phyloP scores from a whole-genome alignment of 2,888 invertebrate genomes.

The Polietes domitor region DNA sequence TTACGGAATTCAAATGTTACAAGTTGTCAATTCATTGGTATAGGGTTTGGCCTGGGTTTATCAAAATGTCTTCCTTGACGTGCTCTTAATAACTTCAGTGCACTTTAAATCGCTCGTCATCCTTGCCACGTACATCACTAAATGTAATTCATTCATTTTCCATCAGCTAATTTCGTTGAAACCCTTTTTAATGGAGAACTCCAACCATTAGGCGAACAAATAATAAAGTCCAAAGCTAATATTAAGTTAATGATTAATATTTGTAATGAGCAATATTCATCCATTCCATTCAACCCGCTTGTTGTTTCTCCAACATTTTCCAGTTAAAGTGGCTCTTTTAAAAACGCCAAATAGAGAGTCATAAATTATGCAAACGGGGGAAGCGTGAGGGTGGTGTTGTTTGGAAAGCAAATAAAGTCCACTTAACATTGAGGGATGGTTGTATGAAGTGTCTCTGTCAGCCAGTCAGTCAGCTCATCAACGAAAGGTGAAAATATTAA shows the following conservation, averaged over 20 bases:
- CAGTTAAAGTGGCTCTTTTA: conserved; percentile 42
- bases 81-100: too few relatives aligned
- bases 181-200: not conserved
- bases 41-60: too few relatives aligned
- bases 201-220: not conserved
- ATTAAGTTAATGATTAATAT: conserved; percentile 44
- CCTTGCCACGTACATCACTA: too few relatives aligned
- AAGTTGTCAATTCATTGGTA: too few relatives aligned
- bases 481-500: conserved; percentile 53
- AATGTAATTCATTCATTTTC: too few relatives aligned
- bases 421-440: conserved; percentile 17
- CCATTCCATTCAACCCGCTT: not conserved
- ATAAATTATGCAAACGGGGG: not conserved
- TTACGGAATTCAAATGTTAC: too few relatives aligned
- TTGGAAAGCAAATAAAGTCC: not conserved
- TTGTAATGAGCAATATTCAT: conserved; percentile 9
- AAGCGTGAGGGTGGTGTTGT: not conserved
- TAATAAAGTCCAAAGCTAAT: conserved; percentile 34
- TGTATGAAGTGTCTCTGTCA: not conserved
- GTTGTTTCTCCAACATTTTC: not conserved
- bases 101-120: too few relatives aligned
- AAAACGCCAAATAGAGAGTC: not conserved
- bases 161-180: not conserved
- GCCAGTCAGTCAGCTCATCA: not conserved
- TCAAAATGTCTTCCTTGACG: too few relatives aligned